Percentiles rank a stretch among this genome's conserved stretches.
Conservation (phyloP, 2,888 invertebrate genomes). For the Dasypogon diadema region DNA sequence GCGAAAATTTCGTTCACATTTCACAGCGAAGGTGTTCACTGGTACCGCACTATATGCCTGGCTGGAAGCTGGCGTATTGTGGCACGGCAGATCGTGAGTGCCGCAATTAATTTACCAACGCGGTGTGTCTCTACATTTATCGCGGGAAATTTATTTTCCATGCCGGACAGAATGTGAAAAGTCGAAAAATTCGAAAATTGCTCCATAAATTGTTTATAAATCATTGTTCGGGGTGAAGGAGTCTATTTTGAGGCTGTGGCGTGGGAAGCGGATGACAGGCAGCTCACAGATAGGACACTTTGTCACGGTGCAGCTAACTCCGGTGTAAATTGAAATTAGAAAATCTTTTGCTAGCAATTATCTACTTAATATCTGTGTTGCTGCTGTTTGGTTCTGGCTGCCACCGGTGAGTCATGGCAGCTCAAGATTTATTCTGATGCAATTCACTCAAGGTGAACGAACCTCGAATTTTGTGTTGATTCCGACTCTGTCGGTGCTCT, state of each 20-base stretch:
- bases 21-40: neutral
- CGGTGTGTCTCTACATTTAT: slow-evolving; percentile 43
- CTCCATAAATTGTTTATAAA: slow-evolving; percentile 52
- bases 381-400: neutral
- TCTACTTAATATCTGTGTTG: slow-evolving; percentile 22
- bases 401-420: slow-evolving; percentile 13
- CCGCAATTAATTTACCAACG: slow-evolving; percentile 50
- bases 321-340: slow-evolving; percentile 34
- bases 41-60: neutral
- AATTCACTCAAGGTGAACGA: slow-evolving; percentile 30
- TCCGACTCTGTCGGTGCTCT: too few relatives aligned
- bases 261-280: slow-evolving; percentile 44
- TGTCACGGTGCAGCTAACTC: slow-evolving; percentile 1
- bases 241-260: slow-evolving; percentile 42
- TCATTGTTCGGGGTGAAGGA: slow-evolving; percentile 49
- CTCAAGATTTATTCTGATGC: neutral
- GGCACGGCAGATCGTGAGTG: slow-evolving; percentile 19
- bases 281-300: slow-evolving; percentile 32
- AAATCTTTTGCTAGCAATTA: slow-evolving; percentile 40
- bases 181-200: slow-evolving; percentile 51
- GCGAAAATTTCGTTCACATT: neutral
- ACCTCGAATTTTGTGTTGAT: neutral
- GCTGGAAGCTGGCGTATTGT: neutral
- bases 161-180: slow-evolving; percentile 41
- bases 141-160: slow-evolving; percentile 44